Base-by-base conservation (phyloP, 1,140 invertebrate species). In the Eriosoma lanigerum region DNA sequence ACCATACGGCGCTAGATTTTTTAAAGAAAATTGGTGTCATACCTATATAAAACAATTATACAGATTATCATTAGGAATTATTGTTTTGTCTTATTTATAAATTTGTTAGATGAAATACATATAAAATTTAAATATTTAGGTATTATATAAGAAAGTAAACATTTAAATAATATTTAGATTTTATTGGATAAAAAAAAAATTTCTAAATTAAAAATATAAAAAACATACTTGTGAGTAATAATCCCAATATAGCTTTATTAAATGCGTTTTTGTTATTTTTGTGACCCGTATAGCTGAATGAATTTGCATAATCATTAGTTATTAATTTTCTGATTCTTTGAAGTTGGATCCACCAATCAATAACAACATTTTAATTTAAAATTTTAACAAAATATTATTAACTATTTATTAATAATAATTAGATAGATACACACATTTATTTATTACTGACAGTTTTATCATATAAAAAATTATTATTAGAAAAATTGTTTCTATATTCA, bases 271-370 rank as follows among this genome's bases (percentile, higher is more conserved):
- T 54, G 52, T 54, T 54, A n/a, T 54, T 54, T n/a, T 54, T 54
- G n/a, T 54, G 52, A 9, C 52, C 52, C 2, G 52, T 54, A n/a
- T 54, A 54, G n/a, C n/a, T 56, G 21, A 56, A 56, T 21, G 54
- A 56, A 12, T 24, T 56, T 10, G 54, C 56, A 60, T 60, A 60
- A 26, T 26, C 13, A 26, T 60, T 60, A 15, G 56, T 60, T 60
- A 60, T 60, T 60, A 60, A 60, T 15, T 60, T 60, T 15, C 56
- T 29, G 24, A 60, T 10, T 60, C 10, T 60, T 26, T 60, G 15
- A 60, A 60, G 26, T 60, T 60, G 17, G 56, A 60, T 15, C 56
- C 56, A 60, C 56, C 56, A 60, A 60, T 26, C 56, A 60, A 15
- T 9, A 24, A 24, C 24, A 29, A 60, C 58, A 60, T 60, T 60